These are phyloP conservation scores for Nothura maculosa DNA, from an alignment of 2,797 vertebrate species.

Conservation along the genomic window DNA sequence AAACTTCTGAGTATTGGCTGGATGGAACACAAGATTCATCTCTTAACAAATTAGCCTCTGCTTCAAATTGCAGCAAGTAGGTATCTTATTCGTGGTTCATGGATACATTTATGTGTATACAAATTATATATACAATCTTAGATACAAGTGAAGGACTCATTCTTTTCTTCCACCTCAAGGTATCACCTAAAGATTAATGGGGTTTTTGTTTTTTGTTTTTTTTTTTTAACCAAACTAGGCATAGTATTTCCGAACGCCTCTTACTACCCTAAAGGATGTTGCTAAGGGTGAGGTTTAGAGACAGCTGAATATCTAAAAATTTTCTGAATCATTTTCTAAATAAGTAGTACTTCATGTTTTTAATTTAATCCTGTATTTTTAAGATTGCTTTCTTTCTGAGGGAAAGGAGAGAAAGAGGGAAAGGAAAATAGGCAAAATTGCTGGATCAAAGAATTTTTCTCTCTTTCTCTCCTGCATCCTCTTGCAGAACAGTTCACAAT, in stretches of 20 bases:
- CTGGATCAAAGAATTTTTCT: neutral
- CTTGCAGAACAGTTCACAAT: neutral
- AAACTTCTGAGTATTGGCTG: too few relatives aligned
- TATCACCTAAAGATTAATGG: neutral
- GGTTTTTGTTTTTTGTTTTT: neutral
- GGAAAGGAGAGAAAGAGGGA: neutral
- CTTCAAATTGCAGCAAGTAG: too few relatives aligned
- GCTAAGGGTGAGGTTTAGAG: neutral
- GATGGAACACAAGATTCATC: too few relatives aligned
- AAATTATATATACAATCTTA: neutral
- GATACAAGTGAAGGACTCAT: neutral
- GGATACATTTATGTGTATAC: neutral
- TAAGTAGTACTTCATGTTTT: neutral
- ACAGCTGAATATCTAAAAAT: neutral
- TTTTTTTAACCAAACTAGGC: neutral
- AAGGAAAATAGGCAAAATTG: neutral
- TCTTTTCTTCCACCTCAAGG: neutral
- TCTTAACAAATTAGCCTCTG: too few relatives aligned
- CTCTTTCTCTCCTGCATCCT: neutral
- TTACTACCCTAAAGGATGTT: neutral
- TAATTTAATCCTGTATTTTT: neutral
- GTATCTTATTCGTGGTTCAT: neutral
- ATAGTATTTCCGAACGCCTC: neutral
- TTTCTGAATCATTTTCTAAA: neutral
- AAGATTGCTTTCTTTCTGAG: neutral